phyloP scores from a whole-genome alignment of 2,113 vertebrate genomes.

The Megaceryle torquata region DNA sequence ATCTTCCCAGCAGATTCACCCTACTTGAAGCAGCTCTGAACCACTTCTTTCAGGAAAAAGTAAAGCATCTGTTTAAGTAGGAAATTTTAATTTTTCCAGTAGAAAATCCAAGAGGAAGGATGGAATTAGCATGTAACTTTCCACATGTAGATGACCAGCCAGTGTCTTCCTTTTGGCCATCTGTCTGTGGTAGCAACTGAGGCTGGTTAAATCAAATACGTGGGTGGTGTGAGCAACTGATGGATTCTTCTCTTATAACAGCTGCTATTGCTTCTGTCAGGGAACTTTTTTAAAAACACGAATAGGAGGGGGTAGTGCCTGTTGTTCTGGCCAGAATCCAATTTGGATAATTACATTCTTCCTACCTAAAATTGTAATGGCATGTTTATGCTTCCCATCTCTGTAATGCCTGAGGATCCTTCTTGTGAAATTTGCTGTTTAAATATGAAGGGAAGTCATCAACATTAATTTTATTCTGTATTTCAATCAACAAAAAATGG shows the following conservation, averaged over 20 bases:
- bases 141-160: not conserved
- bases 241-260: not conserved
- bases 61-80: not conserved
- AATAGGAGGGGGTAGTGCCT: not conserved
- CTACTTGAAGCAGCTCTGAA: not conserved
- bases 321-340: constrained; percentile 47
- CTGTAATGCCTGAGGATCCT: constrained; percentile 15
- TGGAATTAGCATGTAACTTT: not conserved
- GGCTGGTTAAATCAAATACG: not conserved
- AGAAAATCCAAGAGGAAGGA: not conserved
- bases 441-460: constrained; percentile 18
- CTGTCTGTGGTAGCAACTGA: not conserved
- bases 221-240: not conserved
- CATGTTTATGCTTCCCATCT: constrained; percentile 38
- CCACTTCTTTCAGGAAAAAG: not conserved
- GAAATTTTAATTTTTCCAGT: not conserved
- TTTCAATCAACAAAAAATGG: constrained; percentile 2
- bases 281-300: not conserved
- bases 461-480: constrained; percentile 6
- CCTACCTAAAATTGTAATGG: constrained; percentile 42
- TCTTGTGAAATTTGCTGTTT: constrained; percentile 32
- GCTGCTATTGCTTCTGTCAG: not conserved
- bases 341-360: constrained; percentile 45
- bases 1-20: not conserved
- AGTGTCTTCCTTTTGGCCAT: not conserved